These are phyloP conservation scores for Grammomys surdaster DNA, from an alignment of 2,113 vertebrate species.

Conservation along the genomic window DNA sequence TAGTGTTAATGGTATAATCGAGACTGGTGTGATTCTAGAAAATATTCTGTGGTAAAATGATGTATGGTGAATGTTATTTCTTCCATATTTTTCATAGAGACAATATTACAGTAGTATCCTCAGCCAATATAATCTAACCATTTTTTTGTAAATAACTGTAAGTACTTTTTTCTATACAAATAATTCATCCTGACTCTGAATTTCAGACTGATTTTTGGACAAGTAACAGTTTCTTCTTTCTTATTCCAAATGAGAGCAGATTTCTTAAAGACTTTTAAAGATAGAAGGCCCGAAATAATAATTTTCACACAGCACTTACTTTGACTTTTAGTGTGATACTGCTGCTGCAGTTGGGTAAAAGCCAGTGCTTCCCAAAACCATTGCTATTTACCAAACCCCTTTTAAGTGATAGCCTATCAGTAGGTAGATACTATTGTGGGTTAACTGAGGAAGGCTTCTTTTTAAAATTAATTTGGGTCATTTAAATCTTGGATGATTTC, in stretches of 20 bases:
- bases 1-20: background rate
- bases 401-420: slow-evolving; percentile 24
- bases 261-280: slow-evolving; percentile 24
- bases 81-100: background rate
- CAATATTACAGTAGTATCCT: background rate
- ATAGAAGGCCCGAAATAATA: background rate
- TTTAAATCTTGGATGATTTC: background rate
- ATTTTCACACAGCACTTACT: background rate
- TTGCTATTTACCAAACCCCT: background rate
- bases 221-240: background rate
- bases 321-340: background rate
- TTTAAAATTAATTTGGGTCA: slow-evolving; percentile 23
- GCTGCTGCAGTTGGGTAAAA: background rate
- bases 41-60: slow-evolving; percentile 28
- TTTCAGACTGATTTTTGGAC: background rate
- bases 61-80: slow-evolving; percentile 33
- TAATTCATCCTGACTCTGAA: background rate
- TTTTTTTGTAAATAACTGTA: slow-evolving; percentile 20
- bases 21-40: slow-evolving; percentile 20
- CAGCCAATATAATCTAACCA: background rate
- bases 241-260: slow-evolving; percentile 45
- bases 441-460: background rate
- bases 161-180: slow-evolving; percentile 7
- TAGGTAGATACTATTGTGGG: slow-evolving; percentile 47
- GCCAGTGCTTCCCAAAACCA: background rate